These are phyloP conservation scores for Heterotilapia buettikoferi DNA, from an alignment of 2,113 vertebrate species.

Conservation along the genomic window DNA sequence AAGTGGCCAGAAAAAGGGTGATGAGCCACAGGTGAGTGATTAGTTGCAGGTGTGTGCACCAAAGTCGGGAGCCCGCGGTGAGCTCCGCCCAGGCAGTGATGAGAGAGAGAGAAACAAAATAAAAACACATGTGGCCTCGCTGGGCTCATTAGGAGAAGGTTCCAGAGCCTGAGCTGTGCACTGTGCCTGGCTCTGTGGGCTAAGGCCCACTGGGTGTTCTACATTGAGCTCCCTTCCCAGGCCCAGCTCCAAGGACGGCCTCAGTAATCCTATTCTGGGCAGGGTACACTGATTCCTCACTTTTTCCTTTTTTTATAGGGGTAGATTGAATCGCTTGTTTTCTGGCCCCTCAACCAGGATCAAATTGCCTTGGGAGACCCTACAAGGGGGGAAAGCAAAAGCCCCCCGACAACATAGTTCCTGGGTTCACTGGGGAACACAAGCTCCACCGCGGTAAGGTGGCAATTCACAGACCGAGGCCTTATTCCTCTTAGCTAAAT, in stretches of 20 bases:
- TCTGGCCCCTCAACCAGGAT: not conserved
- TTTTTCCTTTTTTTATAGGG: not conserved
- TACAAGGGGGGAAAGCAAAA: not conserved
- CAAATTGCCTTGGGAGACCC: not conserved
- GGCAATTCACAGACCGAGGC: not conserved
- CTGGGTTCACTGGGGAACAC: not conserved
- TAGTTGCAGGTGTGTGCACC: not conserved
- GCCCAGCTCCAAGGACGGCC: not conserved
- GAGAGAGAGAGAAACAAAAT: accelerated
- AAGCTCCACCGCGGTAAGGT: not conserved
- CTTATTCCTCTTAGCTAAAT: not conserved
- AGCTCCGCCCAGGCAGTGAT: not conserved
- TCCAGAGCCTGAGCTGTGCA: not conserved
- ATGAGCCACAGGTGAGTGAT: not conserved
- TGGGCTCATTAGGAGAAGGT: not conserved
- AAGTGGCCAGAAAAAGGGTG: not conserved
- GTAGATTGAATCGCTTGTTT: not conserved
- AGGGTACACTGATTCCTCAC: not conserved
- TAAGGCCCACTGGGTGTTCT: not conserved
- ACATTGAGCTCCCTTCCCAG: not conserved
- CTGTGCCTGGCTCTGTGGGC: not conserved
- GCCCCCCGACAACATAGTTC: not conserved
- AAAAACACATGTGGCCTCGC: not conserved
- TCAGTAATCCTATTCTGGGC: not conserved
- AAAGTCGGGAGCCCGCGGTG: not conserved